Base-by-base conservation (phyloP, 2,797 vertebrate genomes). In the Amazona finschi region DNA sequence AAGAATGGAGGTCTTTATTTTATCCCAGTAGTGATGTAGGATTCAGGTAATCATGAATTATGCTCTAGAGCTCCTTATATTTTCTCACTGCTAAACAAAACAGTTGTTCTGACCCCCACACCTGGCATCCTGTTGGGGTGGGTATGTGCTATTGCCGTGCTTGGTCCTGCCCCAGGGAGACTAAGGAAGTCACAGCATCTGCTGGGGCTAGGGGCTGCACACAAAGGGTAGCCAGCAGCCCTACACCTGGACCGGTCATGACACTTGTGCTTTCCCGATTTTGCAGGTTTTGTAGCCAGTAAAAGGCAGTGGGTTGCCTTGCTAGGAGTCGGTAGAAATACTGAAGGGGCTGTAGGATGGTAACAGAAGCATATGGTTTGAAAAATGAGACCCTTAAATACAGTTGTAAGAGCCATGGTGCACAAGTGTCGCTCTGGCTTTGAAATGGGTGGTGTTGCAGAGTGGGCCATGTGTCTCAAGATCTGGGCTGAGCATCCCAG, bases 131-230 rank as follows among this genome's bases (percentile, higher is more conserved):
- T 1, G 0, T 17, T 71, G 52, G 5, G 1, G 2, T 33, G 2
- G 30, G 2, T 44, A 15, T 3, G 1, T 66, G 33, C 6, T 28
- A 14, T 22, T 74, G n/a, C 14, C 2, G 1, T 3, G 11, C 19
- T 21, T n/a, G 4, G 2, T 61, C 28, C 60, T 69, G 2, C 8
- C 19, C 21, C 4, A 4, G 12, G 49, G 6, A 30, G 7, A 7
- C 22, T 86, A 39, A 62, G 47, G 18, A 73, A 47, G 15, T 76
- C 5, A n/a, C 33, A 72, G 21, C 19, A 39, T 6, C 11, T 30
- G 4, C 18, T 1, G 4, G 19, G 12, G 8, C 36, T 4, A 1
- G 8, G 8, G 16, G 3, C 12, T 0, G 1, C 2, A 8, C 46
- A 58, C 4, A 7, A 41, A 58, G 1, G 20, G 11, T 60, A 79